A percentile compares a stretch with the other conserved stretches of the same genome.
Evolutionary conservation across 2,113 vertebrate species (phyloP).

Genomic region (Platysternon megacephalum): DNA sequence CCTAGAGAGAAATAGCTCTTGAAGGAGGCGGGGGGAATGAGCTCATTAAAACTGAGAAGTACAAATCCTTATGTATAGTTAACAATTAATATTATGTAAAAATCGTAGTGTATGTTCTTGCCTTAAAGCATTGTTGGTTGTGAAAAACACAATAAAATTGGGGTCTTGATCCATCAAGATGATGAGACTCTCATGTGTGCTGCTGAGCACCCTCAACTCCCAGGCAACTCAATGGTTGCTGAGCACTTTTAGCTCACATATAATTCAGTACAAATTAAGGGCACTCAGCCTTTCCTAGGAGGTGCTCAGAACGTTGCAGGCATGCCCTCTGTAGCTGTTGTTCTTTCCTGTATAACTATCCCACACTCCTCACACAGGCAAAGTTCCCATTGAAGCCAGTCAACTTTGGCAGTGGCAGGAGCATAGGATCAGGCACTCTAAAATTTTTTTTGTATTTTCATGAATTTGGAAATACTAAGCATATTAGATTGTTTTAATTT

Average conservation of each 20-base stretch:
- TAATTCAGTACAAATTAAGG: slow-evolving; percentile 45
- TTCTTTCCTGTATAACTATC: slow-evolving; percentile 3
- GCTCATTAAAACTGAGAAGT: slow-evolving; percentile 42
- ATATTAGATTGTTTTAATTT: slow-evolving; percentile 43
- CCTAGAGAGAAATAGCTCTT: background rate
- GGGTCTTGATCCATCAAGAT: slow-evolving; percentile 52
- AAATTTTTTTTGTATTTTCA: background rate
- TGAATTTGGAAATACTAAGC: slow-evolving; percentile 31
- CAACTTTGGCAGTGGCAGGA: background rate
- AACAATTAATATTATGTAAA: slow-evolving; percentile 64
- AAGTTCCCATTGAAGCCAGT: background rate
- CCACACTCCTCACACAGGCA: background rate
- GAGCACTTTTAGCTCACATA: slow-evolving; percentile 38
- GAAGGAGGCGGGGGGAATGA: background rate
- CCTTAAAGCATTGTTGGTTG: slow-evolving; percentile 50
- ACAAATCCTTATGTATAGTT: slow-evolving; percentile 20
- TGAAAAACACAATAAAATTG: slow-evolving; percentile 41
- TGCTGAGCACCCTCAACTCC: background rate
- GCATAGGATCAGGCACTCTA: background rate
- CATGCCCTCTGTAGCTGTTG: background rate
- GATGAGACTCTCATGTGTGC: background rate
- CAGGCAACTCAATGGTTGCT: slow-evolving; percentile 22
- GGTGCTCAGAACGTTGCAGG: background rate
- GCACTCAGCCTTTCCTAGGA: background rate
- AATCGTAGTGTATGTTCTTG: background rate